These are phyloP conservation scores for Monopis laevigella DNA, from an alignment of 2,888 invertebrate species.

Conservation along the genomic window DNA sequence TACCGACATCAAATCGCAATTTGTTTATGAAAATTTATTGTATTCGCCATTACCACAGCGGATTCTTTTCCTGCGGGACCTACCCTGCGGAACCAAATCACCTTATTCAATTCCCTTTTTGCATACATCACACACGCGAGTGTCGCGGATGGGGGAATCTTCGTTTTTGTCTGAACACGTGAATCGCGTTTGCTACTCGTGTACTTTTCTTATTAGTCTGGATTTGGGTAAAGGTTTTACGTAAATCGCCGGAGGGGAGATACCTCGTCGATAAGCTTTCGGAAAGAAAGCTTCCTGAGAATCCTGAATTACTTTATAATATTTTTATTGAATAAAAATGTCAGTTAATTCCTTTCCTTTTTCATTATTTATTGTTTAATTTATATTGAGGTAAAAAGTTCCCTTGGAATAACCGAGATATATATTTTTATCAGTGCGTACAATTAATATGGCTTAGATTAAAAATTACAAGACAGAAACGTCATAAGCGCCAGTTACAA, in stretches of 20 bases:
- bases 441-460: too few relatives aligned
- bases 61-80: constrained; percentile 63
- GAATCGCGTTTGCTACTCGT: constrained; percentile 61
- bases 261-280: constrained; percentile 9
- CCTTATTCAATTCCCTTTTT: constrained; percentile 68
- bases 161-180: constrained; percentile 60
- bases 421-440: too few relatives aligned
- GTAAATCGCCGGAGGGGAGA: constrained; percentile 39
- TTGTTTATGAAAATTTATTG: constrained; percentile 69
- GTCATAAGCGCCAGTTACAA: too few relatives aligned
- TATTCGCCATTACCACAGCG: constrained; percentile 58
- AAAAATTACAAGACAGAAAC: too few relatives aligned
- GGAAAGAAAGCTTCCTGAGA: too few relatives aligned
- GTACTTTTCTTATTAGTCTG: constrained; percentile 62
- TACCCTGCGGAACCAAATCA: constrained; percentile 62
- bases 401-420: too few relatives aligned
- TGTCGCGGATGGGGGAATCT: constrained; percentile 47
- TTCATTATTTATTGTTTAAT: too few relatives aligned
- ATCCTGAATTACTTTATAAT: too few relatives aligned
- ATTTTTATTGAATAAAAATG: too few relatives aligned
- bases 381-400: too few relatives aligned
- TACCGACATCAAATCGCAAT: constrained; percentile 64
- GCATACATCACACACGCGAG: constrained; percentile 62
- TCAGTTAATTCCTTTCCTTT: too few relatives aligned
- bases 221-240: constrained; percentile 54